Evolutionary conservation across 2,888 invertebrate genomes (phyloP), one percentile per base, ranked within the genome.

Genomic region (Autographa pulchrina): DNA sequence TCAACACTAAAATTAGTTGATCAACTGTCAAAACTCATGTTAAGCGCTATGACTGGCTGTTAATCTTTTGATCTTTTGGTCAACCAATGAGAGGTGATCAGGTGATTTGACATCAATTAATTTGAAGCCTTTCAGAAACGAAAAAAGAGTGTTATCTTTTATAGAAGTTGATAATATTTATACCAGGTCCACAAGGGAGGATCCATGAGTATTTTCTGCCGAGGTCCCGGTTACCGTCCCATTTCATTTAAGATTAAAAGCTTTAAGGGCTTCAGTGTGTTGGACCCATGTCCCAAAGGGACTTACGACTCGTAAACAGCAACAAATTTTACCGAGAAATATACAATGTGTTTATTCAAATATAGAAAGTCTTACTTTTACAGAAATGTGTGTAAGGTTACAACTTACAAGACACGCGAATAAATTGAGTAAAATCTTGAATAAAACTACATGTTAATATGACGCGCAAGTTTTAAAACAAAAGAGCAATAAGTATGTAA

Each of bases 241-340:
- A 41, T 52, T 60, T n/a, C 60, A 60, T 35, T 35, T 31, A 20
- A 56, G 54, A 56, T 56, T 56, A 56, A 56, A 56, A 54, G 58
- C 56, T 41, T 20, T 69, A 48, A 35, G 58, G 35, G 38, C n/a
- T 11, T 56, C 54, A 13, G 25, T 25, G 54, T 56, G 54, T 20
- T 56, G 54, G 54, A 56, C 43, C 62, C 43, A 72, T 68, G 70
- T 58, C 54, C 70, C 60, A 67, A 68, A 64, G 74, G 72, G 75
- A 72, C 54, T 56, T 56, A 48, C 48, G 54, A 25, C 54, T 56
- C 54, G 54, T 56, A 56, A 56, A 56, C 54, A 56, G 13, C 54
- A 25, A 56, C 25, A 56, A 56, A 56, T 56, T 56, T 25, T 56
- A 56, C 54, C 20, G 20, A 54, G 54, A 54, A 20, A 54, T 54